A percentile compares a stretch with the other conserved stretches of the same genome.
phyloP scores from a whole-genome alignment of 2,113 vertebrate species.

The Podiceps cristatus region DNA sequence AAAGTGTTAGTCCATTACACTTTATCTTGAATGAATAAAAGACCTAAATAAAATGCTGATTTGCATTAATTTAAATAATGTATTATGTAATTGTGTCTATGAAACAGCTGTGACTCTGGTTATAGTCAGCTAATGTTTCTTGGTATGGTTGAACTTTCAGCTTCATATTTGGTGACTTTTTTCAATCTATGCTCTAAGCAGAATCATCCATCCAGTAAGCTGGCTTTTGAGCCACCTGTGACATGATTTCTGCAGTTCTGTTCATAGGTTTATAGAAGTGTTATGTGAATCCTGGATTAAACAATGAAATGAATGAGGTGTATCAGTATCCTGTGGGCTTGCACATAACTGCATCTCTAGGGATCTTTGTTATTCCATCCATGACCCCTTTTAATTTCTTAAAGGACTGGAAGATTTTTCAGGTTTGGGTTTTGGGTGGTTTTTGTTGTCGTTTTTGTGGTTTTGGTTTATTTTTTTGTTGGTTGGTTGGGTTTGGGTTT shows the following conservation, averaged over 20 bases:
- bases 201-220: not conserved
- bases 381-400: not conserved
- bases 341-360: not conserved
- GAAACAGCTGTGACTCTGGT: not conserved
- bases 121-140: not conserved
- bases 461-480: no score
- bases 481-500: no score
- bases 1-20: not conserved
- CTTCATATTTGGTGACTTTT: not conserved
- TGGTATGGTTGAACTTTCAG: not conserved
- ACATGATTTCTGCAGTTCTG: not conserved
- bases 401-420: not conserved
- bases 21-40: not conserved
- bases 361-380: not conserved
- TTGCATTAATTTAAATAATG: not conserved
- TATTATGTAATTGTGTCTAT: not conserved
- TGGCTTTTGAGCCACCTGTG: not conserved
- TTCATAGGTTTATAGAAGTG: not conserved
- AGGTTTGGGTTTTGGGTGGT: not conserved
- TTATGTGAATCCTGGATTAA: not conserved
- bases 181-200: not conserved
- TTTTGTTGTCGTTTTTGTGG: no score
- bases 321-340: not conserved
- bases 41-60: not conserved
- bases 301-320: not conserved